phyloP scores from a whole-genome alignment of 2,797 vertebrate species.

The Hemitrygon akajei region DNA sequence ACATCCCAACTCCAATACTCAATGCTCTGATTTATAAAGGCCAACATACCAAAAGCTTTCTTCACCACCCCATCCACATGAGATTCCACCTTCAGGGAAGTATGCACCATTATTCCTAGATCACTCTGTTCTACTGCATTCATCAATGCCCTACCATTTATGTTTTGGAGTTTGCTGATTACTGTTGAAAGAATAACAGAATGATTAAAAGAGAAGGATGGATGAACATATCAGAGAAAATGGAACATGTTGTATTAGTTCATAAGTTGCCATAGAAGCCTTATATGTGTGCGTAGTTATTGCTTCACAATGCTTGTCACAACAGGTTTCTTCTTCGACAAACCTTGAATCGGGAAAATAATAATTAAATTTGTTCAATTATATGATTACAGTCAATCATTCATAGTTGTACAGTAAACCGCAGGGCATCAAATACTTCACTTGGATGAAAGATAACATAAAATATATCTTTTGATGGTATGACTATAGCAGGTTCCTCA shows the following conservation, averaged over 20 bases:
- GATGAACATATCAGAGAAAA: not conserved
- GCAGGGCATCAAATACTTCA: not conserved
- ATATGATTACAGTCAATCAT: not conserved
- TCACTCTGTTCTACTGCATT: too few relatives aligned
- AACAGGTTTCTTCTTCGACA: not conserved
- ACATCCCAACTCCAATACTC: too few relatives aligned
- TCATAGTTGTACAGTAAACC: not conserved
- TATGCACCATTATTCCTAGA: too few relatives aligned
- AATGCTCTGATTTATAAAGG: too few relatives aligned
- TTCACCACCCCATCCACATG: too few relatives aligned
- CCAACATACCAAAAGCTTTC: too few relatives aligned
- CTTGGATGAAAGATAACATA: not conserved
- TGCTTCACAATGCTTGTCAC: not conserved
- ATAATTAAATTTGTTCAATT: not conserved
- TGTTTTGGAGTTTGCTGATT: not conserved
- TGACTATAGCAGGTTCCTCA: not conserved
- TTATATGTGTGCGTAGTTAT: not conserved
- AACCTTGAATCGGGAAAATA: not conserved
- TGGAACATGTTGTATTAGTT: not conserved
- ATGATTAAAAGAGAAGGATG: not conserved
- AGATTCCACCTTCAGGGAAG: too few relatives aligned
- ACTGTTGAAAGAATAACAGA: not conserved
- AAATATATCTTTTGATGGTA: not conserved
- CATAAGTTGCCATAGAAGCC: not conserved
- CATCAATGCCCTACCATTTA: too few relatives aligned